phyloP scores from a whole-genome alignment of 2,113 vertebrate genomes.

The Platichthys flesus region DNA sequence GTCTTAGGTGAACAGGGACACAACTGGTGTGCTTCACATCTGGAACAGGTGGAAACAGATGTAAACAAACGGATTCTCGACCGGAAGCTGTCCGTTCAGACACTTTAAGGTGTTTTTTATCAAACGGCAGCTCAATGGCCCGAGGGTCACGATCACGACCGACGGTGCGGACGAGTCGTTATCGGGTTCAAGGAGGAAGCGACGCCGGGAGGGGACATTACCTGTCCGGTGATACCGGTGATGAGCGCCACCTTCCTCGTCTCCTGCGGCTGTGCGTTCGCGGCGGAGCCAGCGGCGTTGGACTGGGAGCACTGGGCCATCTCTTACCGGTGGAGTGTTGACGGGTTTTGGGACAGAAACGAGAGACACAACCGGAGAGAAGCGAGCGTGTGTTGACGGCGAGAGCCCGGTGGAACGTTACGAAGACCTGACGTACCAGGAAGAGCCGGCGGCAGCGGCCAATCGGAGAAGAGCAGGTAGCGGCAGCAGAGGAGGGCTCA shows the following conservation, averaged over 20 bases:
- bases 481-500: neutral
- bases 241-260: slow-evolving; percentile 76
- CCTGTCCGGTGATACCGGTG: slow-evolving; percentile 84
- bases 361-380: neutral
- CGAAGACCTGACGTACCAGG: slow-evolving; percentile 34
- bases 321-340: neutral
- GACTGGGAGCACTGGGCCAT: slow-evolving; percentile 71
- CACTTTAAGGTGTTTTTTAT: too few relatives aligned
- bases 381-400: neutral
- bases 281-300: neutral
- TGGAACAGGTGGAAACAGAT: too few relatives aligned
- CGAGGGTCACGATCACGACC: too few relatives aligned
- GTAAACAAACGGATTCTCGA: too few relatives aligned
- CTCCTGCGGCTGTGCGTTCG: slow-evolving; percentile 34
- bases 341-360: neutral
- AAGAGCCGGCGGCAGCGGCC: slow-evolving; percentile 51
- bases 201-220: slow-evolving; percentile 27
- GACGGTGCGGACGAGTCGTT: too few relatives aligned
- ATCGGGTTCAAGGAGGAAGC: too few relatives aligned
- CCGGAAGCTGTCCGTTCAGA: too few relatives aligned
- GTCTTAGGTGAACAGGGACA: too few relatives aligned
- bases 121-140: too few relatives aligned
- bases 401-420: neutral
- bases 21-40: too few relatives aligned
- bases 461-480: slow-evolving; percentile 56